These are phyloP conservation scores for Natator depressus DNA, from an alignment of 2,113 vertebrate species.

Conservation along the genomic window DNA sequence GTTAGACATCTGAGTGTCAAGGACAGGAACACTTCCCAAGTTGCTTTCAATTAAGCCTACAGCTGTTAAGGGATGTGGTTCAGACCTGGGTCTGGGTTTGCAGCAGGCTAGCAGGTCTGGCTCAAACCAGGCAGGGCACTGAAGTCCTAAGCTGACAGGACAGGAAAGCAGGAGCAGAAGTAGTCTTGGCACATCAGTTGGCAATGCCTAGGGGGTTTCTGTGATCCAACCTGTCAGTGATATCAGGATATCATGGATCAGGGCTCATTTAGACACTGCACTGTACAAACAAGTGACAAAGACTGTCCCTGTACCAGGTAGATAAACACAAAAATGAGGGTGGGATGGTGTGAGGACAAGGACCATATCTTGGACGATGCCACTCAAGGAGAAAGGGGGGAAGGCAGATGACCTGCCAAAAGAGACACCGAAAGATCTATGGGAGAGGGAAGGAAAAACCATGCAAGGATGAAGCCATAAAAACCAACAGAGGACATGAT, in stretches of 20 bases:
- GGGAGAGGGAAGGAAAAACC: background rate
- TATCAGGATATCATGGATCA: background rate
- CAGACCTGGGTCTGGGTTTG: too few relatives aligned
- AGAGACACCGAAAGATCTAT: background rate
- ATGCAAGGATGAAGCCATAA: background rate
- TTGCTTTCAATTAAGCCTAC: too few relatives aligned
- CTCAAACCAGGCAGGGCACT: too few relatives aligned
- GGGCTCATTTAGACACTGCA: background rate
- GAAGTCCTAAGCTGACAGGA: too few relatives aligned
- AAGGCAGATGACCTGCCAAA: background rate
- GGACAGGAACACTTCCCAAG: too few relatives aligned
- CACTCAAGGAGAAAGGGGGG: background rate
- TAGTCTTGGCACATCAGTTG: too few relatives aligned
- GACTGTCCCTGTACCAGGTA: background rate
- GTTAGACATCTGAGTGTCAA: too few relatives aligned
- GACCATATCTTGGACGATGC: background rate
- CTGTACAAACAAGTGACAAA: background rate
- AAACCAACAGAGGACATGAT: background rate
- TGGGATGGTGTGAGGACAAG: accelerated
- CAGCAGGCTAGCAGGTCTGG: too few relatives aligned
- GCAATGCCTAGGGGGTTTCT: too few relatives aligned
- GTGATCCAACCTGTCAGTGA: too few relatives aligned
- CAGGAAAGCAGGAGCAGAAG: too few relatives aligned
- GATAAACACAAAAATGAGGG: background rate
- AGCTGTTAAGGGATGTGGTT: too few relatives aligned